phyloP scores from a whole-genome alignment of 2,113 vertebrate species.

The Porphyrio hochstetteri region DNA sequence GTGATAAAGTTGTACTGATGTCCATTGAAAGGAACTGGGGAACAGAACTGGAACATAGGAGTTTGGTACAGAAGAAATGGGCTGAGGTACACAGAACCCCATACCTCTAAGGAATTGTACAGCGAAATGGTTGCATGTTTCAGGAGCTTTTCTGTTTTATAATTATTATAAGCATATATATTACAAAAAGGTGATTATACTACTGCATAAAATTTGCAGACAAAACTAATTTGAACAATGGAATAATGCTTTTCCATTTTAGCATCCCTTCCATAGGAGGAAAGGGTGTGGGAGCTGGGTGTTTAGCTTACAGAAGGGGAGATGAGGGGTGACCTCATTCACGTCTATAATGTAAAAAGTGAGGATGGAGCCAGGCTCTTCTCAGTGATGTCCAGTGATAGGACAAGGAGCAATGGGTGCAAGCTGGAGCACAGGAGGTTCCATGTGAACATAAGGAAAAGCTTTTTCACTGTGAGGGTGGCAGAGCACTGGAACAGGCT shows the following conservation, averaged over 20 bases:
- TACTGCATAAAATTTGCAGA: neutral
- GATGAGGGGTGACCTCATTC: too few species aligned
- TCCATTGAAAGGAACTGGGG: neutral
- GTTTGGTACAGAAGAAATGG: neutral
- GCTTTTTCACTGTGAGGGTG: too few species aligned
- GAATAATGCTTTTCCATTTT: neutral
- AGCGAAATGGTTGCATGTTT: neutral
- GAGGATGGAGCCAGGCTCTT: too few species aligned
- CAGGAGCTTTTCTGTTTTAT: neutral
- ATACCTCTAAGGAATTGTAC: neutral
- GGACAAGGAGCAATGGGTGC: too few species aligned
- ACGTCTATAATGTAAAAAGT: too few species aligned
- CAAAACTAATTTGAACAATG: neutral
- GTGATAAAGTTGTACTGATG: neutral
- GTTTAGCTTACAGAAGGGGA: too few species aligned
- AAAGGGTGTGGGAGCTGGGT: too few species aligned
- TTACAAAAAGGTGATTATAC: neutral
- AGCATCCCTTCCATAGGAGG: neutral
- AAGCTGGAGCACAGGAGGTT: too few species aligned
- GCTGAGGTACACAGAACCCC: neutral
- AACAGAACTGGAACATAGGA: neutral
- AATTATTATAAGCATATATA: neutral
- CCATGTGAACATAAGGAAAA: too few species aligned
- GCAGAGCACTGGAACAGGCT: too few species aligned
- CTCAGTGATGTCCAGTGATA: too few species aligned